Conservation (phyloP, 2,888 invertebrate species). For the Pasiphila rectangulata region DNA sequence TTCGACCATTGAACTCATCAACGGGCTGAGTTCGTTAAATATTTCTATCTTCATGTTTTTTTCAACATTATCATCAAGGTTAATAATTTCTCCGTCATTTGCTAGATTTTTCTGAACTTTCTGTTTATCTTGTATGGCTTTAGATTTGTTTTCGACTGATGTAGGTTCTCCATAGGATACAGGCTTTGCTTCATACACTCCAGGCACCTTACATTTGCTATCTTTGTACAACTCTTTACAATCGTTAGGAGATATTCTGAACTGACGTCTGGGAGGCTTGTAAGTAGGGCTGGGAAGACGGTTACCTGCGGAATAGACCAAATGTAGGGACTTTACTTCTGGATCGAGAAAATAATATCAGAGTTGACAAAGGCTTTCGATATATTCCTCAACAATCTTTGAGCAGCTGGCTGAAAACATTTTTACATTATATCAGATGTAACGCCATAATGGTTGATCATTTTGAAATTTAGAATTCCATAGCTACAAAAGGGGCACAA, state of each 20-base stretch:
- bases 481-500: no score
- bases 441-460: no score
- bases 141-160: neutral
- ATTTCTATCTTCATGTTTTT: slow-evolving; percentile 17
- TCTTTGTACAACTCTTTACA: no score
- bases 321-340: no score
- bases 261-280: no score
- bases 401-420: no score
- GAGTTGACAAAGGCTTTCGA: no score
- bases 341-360: no score
- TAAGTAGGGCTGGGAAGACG: neutral
- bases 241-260: no score
- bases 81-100: neutral
- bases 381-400: no score
- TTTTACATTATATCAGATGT: no score
- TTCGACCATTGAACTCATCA: slow-evolving; percentile 45
- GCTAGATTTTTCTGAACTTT: neutral
- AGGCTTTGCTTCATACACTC: neutral
- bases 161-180: neutral
- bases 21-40: slow-evolving; percentile 42
- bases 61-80: neutral
- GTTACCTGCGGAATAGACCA: neutral
- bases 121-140: neutral
- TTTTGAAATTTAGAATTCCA: no score
- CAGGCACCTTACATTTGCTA: neutral